A percentile compares a stretch with the other conserved stretches of the same genome.
Conservation (phyloP, 2,797 vertebrate species). For the Botia kubotai region DNA sequence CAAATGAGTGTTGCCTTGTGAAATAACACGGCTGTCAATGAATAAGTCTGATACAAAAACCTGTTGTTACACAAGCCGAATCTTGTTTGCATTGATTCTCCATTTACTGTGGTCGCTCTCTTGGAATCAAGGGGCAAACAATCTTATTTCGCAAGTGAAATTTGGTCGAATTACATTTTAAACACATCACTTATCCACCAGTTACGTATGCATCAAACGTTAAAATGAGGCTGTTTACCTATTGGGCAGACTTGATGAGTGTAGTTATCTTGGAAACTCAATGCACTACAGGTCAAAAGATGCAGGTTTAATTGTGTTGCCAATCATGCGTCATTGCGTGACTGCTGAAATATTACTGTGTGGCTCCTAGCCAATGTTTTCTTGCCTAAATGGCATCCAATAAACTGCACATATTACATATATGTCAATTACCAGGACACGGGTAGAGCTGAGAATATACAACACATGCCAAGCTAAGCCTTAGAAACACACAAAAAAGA, state of each 20-base stretch:
- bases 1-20: constrained; percentile 21
- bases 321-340: neutral
- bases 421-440: neutral
- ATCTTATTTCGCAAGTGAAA: constrained; percentile 17
- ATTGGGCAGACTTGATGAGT: neutral
- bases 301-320: neutral
- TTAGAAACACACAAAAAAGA: neutral
- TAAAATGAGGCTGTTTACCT: constrained; percentile 25
- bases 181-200: constrained; percentile 25
- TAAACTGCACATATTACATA: neutral
- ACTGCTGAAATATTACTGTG: neutral
- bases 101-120: constrained; percentile 16
- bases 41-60: constrained; percentile 5
- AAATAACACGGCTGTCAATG: constrained; percentile 47
- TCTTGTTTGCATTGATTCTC: constrained; percentile 18
- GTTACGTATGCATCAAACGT: constrained; percentile 2
- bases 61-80: constrained; percentile 29
- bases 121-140: constrained; percentile 21
- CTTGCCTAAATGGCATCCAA: neutral
- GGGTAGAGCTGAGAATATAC: neutral
- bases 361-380: neutral
- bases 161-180: constrained; percentile 24
- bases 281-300: neutral
- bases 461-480: neutral
- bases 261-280: neutral